These are phyloP conservation scores for Syngnathus scovelli DNA, from an alignment of 2,113 vertebrate species.

Conservation along the genomic window DNA sequence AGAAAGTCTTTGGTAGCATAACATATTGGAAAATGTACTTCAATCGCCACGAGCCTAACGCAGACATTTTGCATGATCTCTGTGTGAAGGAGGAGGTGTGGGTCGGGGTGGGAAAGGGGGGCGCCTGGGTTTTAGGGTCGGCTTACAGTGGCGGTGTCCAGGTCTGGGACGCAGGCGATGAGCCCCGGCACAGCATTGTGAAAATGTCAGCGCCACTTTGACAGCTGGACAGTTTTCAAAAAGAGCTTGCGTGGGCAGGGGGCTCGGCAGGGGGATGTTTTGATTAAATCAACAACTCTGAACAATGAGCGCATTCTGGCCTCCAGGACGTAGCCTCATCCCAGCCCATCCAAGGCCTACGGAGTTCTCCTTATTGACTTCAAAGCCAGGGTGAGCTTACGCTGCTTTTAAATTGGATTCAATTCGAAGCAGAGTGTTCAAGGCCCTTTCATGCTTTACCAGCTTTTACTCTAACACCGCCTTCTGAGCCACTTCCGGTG, in stretches of 20 bases:
- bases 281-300: conserved; percentile 73
- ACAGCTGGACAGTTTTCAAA: conserved; percentile 78
- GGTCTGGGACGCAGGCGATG: conserved; percentile 49
- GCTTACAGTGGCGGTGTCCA: conserved; percentile 40
- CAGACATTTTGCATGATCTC: background rate
- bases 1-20: too few relatives aligned
- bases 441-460: background rate
- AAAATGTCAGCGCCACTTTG: conserved; percentile 76
- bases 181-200: conserved; percentile 67
- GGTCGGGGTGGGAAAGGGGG: background rate
- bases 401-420: background rate
- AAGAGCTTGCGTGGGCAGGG: conserved; percentile 46
- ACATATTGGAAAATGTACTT: too few relatives aligned
- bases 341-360: conserved; percentile 8
- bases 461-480: background rate
- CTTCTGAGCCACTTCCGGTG: background rate
- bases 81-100: background rate
- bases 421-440: background rate
- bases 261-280: conserved; percentile 31
- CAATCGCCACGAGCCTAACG: too few relatives aligned
- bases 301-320: conserved; percentile 74
- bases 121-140: background rate
- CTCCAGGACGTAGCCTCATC: conserved; percentile 59
- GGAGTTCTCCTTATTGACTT: background rate
- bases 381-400: background rate